Percentiles rank a stretch among this genome's conserved stretches.
These are phyloP conservation scores for Neopipo cinnamomea DNA, from an alignment of 2,113 vertebrate genomes.

Conservation along the genomic window DNA sequence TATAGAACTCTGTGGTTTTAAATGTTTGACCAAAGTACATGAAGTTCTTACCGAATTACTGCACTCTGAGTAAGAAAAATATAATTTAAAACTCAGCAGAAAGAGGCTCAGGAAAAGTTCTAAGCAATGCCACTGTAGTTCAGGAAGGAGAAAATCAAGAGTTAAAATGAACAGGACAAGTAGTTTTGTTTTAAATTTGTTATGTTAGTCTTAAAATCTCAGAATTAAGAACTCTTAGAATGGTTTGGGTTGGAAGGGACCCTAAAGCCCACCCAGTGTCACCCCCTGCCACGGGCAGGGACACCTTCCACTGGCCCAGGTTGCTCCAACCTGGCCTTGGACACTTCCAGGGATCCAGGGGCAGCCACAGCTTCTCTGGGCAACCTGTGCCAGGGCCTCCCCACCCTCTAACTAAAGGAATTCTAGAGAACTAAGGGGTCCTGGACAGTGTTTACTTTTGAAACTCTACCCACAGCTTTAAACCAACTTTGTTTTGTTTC, in stretches of 20 bases:
- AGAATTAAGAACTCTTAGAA: background rate
- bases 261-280: fast-evolving
- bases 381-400: too few relatives aligned
- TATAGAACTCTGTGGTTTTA: constrained; percentile 18
- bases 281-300: background rate
- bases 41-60: background rate
- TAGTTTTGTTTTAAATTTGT: background rate
- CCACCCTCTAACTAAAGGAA: background rate
- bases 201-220: background rate
- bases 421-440: background rate
- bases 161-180: background rate
- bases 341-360: background rate
- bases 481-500: background rate
- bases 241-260: background rate
- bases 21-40: background rate
- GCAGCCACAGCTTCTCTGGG: background rate
- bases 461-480: background rate
- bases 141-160: background rate
- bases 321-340: fast-evolving
- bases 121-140: background rate
- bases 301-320: background rate
- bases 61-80: background rate
- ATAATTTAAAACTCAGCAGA: background rate
- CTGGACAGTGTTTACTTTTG: background rate
- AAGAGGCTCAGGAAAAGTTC: background rate